Conservation (phyloP, 2,797 vertebrate species). For the Selene dorsalis region DNA sequence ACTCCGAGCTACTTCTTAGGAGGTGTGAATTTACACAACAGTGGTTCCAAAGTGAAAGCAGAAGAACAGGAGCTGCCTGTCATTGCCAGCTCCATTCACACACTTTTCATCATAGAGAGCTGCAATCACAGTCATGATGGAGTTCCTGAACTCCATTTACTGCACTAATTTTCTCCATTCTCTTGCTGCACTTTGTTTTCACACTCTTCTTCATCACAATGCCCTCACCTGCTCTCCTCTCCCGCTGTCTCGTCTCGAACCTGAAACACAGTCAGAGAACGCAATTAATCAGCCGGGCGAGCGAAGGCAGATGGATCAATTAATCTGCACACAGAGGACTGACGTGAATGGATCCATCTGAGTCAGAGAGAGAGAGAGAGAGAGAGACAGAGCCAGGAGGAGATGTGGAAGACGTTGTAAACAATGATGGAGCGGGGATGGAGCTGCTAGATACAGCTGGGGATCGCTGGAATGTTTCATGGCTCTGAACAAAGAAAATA, state of each 20-base stretch:
- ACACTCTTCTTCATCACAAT: constrained; percentile 52
- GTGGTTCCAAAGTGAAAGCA: constrained; percentile 10
- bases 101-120: constrained; percentile 48
- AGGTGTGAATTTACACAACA: constrained; percentile 7
- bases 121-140: constrained; percentile 64
- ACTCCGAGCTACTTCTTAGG: neutral
- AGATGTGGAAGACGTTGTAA: constrained; percentile 45
- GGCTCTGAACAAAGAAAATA: neutral
- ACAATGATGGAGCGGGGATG: constrained; percentile 38
- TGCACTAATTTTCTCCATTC: constrained; percentile 49
- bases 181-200: constrained; percentile 21
- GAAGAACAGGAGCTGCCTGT: constrained; percentile 35
- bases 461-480: constrained; percentile 9
- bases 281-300: constrained; percentile 59
- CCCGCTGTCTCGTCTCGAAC: constrained; percentile 52
- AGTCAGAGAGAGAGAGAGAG: constrained; percentile 10
- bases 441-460: constrained; percentile 12
- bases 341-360: constrained; percentile 43
- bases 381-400: constrained; percentile 21
- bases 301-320: constrained; percentile 60
- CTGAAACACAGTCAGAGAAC: constrained; percentile 42
- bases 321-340: constrained; percentile 39
- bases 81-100: constrained; percentile 24
- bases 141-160: constrained; percentile 70
- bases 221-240: constrained; percentile 3